phyloP scores from a whole-genome alignment of 2,888 invertebrate genomes.

The Masnerella sp. region DNA sequence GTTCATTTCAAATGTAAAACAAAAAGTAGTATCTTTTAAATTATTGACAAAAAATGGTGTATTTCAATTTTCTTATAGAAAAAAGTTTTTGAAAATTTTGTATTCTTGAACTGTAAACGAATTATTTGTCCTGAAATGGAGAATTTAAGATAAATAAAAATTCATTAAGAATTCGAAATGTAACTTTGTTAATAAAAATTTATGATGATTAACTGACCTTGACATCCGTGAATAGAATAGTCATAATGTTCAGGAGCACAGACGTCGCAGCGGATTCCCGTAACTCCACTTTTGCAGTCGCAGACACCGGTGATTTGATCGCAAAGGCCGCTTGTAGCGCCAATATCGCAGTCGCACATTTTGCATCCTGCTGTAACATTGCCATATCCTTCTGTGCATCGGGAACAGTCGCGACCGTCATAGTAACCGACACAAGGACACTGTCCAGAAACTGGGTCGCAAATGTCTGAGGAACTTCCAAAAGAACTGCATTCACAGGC shows the following conservation, averaged over 20 bases:
- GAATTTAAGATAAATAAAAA: no score
- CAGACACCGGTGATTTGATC: constrained; percentile 88
- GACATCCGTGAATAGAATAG: constrained; percentile 80
- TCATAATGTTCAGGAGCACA: constrained; percentile 87
- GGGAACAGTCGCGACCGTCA: constrained; percentile 83
- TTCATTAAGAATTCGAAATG: no score
- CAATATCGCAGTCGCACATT: constrained; percentile 88
- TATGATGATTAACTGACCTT: constrained; percentile 35
- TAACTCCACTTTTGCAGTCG: constrained; percentile 87
- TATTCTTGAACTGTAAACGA: no score
- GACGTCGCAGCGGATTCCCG: constrained; percentile 86
- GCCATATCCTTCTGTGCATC: constrained; percentile 81
- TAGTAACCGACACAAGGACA: constrained; percentile 87
- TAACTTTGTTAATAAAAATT: no score
- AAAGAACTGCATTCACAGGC: constrained; percentile 87
- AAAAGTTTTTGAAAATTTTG: no score
- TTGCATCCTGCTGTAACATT: constrained; percentile 89
- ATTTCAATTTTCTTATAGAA: no score
- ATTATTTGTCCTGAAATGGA: no score
- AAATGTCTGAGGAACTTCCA: constrained; percentile 85
- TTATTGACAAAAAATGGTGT: no score
- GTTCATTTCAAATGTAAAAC: no score
- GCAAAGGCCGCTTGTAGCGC: constrained; percentile 84
- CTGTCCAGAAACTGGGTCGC: constrained; percentile 86
- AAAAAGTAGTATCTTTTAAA: no score